phyloP scores from a whole-genome alignment of 2,113 vertebrate species.

The Sapayoa aenigma region DNA sequence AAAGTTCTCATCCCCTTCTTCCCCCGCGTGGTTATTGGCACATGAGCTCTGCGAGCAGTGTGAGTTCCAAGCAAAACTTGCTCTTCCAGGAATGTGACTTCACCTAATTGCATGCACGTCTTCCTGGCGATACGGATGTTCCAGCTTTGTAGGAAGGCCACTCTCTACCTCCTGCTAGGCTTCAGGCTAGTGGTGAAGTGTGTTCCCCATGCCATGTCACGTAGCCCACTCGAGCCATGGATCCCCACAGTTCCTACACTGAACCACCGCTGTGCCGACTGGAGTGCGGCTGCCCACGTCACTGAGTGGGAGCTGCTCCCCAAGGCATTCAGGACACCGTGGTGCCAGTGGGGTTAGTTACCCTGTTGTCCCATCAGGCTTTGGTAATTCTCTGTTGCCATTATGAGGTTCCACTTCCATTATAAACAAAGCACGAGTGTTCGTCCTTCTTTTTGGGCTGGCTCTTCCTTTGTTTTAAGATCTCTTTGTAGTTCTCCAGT shows the following conservation, averaged over 20 bases:
- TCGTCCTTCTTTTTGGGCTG: background rate
- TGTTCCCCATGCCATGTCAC: too few relatives aligned
- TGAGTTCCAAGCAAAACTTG: accelerated
- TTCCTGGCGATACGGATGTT: background rate
- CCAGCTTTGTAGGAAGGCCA: background rate
- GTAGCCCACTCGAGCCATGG: accelerated
- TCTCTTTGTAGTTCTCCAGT: background rate
- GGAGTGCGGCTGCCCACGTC: background rate
- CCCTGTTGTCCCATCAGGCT: background rate
- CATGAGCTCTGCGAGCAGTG: background rate
- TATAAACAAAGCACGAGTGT: background rate
- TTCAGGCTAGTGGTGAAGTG: background rate
- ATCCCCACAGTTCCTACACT: background rate
- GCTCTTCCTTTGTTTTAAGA: background rate
- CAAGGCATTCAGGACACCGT: background rate
- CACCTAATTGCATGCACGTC: background rate
- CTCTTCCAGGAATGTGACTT: background rate
- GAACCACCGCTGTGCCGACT: accelerated
- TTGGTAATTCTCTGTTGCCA: background rate
- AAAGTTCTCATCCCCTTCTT: background rate
- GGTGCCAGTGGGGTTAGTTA: accelerated
- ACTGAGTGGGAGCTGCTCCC: background rate
- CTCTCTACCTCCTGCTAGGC: background rate
- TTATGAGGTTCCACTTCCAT: background rate
- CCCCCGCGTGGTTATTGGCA: background rate